These are phyloP conservation scores for Porites rus DNA, from an alignment of 92 coral and sea anemone genomes.

Conservation along the genomic window DNA sequence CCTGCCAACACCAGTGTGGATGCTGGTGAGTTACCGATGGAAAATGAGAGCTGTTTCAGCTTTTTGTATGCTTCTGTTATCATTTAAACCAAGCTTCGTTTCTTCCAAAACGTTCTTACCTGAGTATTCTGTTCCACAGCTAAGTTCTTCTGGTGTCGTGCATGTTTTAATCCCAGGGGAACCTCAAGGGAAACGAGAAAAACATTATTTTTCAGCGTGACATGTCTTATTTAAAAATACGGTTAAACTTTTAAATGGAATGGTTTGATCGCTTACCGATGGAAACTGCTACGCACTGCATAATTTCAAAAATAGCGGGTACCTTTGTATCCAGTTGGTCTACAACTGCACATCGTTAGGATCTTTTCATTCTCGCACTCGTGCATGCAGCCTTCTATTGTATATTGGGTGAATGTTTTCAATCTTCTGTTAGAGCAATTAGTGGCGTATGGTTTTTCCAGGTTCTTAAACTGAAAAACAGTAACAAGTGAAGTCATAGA, in stretches of 20 bases:
- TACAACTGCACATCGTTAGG: neutral
- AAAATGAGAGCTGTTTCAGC: no score
- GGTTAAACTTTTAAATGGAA: no score
- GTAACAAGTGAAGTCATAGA: neutral
- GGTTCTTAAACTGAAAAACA: conserved; percentile 25
- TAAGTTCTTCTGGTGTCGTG: neutral
- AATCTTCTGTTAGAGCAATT: conserved; percentile 6
- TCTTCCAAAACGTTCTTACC: neutral
- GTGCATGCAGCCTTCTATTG: neutral
- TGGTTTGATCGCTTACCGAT: no score
- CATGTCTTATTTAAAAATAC: neutral
- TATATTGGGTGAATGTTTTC: conserved; percentile 7
- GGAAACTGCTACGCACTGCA: no score
- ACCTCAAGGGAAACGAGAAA: neutral
- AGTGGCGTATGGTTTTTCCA: conserved; percentile 31
- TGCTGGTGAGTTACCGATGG: no score
- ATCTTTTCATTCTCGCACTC: neutral
- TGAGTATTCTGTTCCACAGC: neutral
- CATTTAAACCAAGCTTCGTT: no score
- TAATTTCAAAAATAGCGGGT: neutral
- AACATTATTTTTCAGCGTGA: neutral
- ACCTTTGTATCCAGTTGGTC: conserved; percentile 3
- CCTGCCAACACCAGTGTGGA: no score
- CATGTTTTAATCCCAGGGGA: neutral
- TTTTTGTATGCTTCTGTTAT: no score